Evolutionary conservation across 2,888 invertebrate species (phyloP).

Genomic region (Papilio elwesi): DNA sequence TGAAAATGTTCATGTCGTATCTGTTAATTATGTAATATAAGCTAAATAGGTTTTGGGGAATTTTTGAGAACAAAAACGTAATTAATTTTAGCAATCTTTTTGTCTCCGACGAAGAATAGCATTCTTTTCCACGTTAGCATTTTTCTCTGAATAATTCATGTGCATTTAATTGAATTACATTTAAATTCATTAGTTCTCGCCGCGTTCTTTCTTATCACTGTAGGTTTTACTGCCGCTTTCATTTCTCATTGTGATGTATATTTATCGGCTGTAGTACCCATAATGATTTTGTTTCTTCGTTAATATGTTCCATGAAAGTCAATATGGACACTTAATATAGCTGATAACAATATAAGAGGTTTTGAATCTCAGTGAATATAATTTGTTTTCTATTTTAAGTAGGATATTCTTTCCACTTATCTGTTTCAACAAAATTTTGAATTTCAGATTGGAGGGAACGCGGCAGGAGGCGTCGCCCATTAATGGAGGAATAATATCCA

Average conservation of each 20-base stretch:
- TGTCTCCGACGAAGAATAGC: constrained; percentile 62
- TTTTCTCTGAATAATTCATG: constrained; percentile 78
- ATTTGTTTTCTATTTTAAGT: constrained; percentile 56
- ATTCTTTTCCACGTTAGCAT: constrained; percentile 76
- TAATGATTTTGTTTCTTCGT: constrained; percentile 18
- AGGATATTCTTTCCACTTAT: constrained; percentile 67
- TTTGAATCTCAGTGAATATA: constrained; percentile 46
- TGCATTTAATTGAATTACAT: constrained; percentile 80
- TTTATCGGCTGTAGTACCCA: constrained; percentile 17
- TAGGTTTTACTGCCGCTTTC: constrained; percentile 45
- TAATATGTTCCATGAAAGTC: constrained; percentile 10
- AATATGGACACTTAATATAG: constrained; percentile 14
- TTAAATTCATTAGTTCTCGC: constrained; percentile 72
- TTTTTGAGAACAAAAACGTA: constrained; percentile 53
- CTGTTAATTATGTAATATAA: constrained; percentile 10
- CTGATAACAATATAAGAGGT: constrained; percentile 40
- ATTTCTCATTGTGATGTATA: constrained; percentile 42
- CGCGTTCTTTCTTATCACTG: constrained; percentile 45
- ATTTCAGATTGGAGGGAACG: constrained; percentile 59
- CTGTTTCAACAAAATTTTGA: constrained; percentile 69
- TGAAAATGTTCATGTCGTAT: background rate
- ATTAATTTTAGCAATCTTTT: constrained; percentile 68
- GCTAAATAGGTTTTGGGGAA: constrained; percentile 3
- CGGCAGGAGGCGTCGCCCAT: constrained; percentile 53
- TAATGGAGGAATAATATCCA: constrained; percentile 69